Evolutionary conservation across 30 jellyfish, hydroid and myxozoan species (phyloP).

Genomic region (Aurelia sp.): DNA sequence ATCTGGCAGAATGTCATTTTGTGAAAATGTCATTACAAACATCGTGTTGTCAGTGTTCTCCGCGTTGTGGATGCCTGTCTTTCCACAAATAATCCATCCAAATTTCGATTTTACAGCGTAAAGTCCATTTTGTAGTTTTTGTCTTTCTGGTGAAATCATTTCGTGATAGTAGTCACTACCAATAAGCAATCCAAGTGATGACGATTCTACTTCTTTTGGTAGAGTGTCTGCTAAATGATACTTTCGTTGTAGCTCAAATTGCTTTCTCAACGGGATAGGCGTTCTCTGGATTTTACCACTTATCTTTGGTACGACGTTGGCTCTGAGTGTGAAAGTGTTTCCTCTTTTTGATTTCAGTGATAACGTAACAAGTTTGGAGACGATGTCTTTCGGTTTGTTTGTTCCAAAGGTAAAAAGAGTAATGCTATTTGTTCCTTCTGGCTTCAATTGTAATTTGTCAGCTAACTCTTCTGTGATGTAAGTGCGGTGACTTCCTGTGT

Average conservation of each 20-base stretch:
- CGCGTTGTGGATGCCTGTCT: background rate
- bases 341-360: conserved; percentile 22
- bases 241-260: background rate
- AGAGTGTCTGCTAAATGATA: conserved; percentile 35
- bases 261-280: conserved; percentile 7
- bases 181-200: conserved; percentile 34
- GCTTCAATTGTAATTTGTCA: conserved; percentile 1
- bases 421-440: background rate
- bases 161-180: conserved; percentile 47
- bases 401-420: conserved; percentile 9
- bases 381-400: conserved; percentile 1
- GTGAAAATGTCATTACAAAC: conserved; percentile 9
- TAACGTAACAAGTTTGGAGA: background rate
- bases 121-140: conserved; percentile 4
- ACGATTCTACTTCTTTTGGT: conserved; percentile 13
- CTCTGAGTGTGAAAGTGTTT: conserved; percentile 6
- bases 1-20: background rate
- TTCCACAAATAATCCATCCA: conserved; percentile 35
- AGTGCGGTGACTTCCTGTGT: conserved; percentile 50
- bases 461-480: conserved; percentile 41
- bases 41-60: background rate
- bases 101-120: conserved; percentile 13
- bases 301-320: conserved; percentile 16
- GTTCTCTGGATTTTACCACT: conserved; percentile 30
- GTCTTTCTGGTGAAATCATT: background rate